Base-by-base conservation (phyloP, 2,797 vertebrate genomes). In the Psittacula derbiana region DNA sequence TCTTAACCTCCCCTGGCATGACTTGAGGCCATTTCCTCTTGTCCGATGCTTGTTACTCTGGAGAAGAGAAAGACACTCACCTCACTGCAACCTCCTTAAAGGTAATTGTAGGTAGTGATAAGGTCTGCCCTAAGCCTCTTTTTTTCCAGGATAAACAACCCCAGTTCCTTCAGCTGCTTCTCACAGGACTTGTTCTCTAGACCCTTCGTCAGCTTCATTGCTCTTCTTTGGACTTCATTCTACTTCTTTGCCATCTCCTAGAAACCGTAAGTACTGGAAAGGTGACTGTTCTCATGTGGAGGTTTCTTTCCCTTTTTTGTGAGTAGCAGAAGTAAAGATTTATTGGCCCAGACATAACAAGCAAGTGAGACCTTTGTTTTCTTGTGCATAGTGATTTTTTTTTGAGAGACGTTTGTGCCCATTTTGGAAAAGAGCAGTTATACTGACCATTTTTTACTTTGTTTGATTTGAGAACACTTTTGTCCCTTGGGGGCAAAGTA, bases 161-260 rank as follows among this genome's bases (percentile, higher is more conserved):
- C 5, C 44, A 65, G 1, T 1, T 80, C 19, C 19, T 12, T 61
- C 24, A 72, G 49, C 11, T 0, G 0, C 8, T 28, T 5, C 52
- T 66, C 31, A 30, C 2, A 41, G 15, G 28, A n/a, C 11, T 38
- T 53, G 21, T 58, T 17, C 4, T 44, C 12, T 4, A 58, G n/a
- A 31, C 2, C 7, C 11, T 16, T 81, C 12, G 14, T 4, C 4
- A 46, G 2, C 12, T 78, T 38, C 1, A 0, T 8, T 86, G 18
- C 6, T 16, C 13, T 72, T 74, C 41, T 41, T 66, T 67, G 44
- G 14, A 43, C 3, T 46, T 71, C 12, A 46, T 2, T 81, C 15
- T 2, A 53, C 8, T 74, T 27, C 31, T 76, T 86, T 78, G n/a
- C 16, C 14, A 79, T 5, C 2, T 62, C 12, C 52, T 31, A 24